Evolutionary conservation across 1,140 invertebrate genomes (phyloP).

Genomic region (Heliconius congener): DNA sequence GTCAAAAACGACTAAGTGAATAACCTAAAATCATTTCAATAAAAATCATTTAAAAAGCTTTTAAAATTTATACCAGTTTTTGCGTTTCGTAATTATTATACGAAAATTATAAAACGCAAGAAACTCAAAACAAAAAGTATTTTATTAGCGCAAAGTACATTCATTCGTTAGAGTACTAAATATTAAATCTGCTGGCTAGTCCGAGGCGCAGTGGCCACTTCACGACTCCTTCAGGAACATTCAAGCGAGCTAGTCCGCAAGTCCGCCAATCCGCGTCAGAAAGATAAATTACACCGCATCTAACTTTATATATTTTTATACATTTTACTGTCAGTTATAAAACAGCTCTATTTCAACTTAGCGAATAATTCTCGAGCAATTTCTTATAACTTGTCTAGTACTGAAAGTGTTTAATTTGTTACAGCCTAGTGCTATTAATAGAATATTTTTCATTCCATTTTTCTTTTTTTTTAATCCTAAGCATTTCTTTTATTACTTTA

Average conservation of each 20-base stretch:
- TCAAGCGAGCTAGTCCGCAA: neutral
- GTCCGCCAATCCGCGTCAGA: conserved; percentile 9
- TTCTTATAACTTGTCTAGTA: neutral
- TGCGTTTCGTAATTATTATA: too few relatives aligned
- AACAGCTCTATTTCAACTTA: neutral
- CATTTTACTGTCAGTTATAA: neutral
- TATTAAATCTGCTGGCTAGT: neutral
- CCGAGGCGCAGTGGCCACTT: conserved; percentile 8
- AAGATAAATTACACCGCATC: neutral
- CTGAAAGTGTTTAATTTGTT: conserved; percentile 2
- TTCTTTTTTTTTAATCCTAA: neutral
- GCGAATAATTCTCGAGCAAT: neutral
- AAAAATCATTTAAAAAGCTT: neutral
- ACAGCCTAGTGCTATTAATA: conserved; percentile 1
- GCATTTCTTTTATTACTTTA: neutral
- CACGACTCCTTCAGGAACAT: conserved; percentile 8
- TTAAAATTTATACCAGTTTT: neutral
- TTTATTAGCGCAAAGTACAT: neutral
- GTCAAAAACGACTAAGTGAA: neutral
- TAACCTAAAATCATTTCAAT: too few relatives aligned
- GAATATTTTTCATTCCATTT: neutral
- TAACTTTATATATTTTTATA: conserved; percentile 7
- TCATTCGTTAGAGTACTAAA: neutral
- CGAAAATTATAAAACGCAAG: neutral
- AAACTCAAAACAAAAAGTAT: neutral